Conservation (phyloP, 2,888 invertebrate species). For the Cyclophora punctaria region DNA sequence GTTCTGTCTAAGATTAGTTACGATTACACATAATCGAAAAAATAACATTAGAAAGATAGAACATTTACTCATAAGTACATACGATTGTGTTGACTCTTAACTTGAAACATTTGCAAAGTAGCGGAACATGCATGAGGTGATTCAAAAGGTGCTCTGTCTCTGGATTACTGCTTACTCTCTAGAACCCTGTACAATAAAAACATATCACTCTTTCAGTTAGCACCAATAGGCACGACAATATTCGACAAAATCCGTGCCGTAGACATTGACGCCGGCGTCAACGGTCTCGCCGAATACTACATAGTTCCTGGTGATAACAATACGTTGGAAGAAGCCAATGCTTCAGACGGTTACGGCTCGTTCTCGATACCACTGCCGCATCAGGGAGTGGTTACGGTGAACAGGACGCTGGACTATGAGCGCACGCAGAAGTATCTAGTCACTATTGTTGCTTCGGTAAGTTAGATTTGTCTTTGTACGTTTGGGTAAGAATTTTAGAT, state of each 20-base stretch:
- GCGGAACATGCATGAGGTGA: too few relatives aligned
- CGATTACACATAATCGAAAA: too few relatives aligned
- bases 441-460: constrained; percentile 91
- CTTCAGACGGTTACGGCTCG: constrained; percentile 85
- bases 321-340: constrained; percentile 65
- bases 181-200: constrained; percentile 4
- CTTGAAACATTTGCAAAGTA: too few relatives aligned
- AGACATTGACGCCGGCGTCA: constrained; percentile 91
- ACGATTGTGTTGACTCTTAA: too few relatives aligned
- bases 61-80: too few relatives aligned
- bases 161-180: too few relatives aligned
- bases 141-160: too few relatives aligned
- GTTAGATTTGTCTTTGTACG: constrained; percentile 24
- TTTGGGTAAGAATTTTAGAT: too few relatives aligned
- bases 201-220: constrained; percentile 76
- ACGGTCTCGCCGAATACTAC: constrained; percentile 91
- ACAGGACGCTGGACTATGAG: constrained; percentile 90
- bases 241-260: constrained; percentile 86
- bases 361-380: constrained; percentile 91
- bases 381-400: constrained; percentile 91
- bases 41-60: too few relatives aligned
- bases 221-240: constrained; percentile 89
- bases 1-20: too few relatives aligned
- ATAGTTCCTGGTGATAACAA: constrained; percentile 79
- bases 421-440: constrained; percentile 89